Evolutionary conservation across 2,888 invertebrate genomes (phyloP).

Genomic region (Dicyrtoma fusca): DNA sequence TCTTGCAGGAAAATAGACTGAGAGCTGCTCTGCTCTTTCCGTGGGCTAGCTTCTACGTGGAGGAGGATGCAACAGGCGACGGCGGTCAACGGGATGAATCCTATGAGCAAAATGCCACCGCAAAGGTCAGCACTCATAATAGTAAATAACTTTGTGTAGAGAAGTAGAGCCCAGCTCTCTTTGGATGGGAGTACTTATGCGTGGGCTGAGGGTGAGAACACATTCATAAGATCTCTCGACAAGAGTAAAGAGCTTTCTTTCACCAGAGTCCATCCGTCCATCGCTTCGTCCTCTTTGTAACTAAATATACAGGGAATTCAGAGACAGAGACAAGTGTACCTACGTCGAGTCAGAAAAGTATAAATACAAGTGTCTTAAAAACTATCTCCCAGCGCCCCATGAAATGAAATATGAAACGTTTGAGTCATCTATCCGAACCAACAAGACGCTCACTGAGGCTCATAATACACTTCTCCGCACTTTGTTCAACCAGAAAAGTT

Average conservation of each 20-base stretch:
- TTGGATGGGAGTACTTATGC: too few relatives aligned
- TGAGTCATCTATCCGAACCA: too few relatives aligned
- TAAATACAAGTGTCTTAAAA: background rate
- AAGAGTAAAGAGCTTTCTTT: slow-evolving; percentile 3
- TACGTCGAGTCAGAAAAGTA: background rate
- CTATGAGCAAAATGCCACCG: slow-evolving; percentile 57
- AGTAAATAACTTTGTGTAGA: slow-evolving; percentile 3
- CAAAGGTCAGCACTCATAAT: slow-evolving; percentile 51
- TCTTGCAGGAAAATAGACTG: slow-evolving; percentile 52
- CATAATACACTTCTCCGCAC: too few relatives aligned
- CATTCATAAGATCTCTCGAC: slow-evolving; percentile 15
- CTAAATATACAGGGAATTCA: background rate
- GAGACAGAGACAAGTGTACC: too few relatives aligned
- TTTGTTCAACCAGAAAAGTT: too few relatives aligned
- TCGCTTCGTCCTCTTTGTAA: background rate
- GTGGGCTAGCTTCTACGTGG: slow-evolving; percentile 32
- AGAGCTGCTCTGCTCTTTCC: slow-evolving; percentile 49
- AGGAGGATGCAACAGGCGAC: slow-evolving; percentile 56
- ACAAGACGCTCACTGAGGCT: too few relatives aligned
- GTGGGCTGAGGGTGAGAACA: slow-evolving; percentile 21
- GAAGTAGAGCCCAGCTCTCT: background rate
- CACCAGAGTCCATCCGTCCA: too few relatives aligned
- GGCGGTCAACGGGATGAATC: slow-evolving; percentile 56
- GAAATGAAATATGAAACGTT: too few relatives aligned
- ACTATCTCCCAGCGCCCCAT: too few relatives aligned